These are phyloP conservation scores for Drosophila sp. DNA, from an alignment of 1,140 invertebrate species.

Conservation along the genomic window DNA sequence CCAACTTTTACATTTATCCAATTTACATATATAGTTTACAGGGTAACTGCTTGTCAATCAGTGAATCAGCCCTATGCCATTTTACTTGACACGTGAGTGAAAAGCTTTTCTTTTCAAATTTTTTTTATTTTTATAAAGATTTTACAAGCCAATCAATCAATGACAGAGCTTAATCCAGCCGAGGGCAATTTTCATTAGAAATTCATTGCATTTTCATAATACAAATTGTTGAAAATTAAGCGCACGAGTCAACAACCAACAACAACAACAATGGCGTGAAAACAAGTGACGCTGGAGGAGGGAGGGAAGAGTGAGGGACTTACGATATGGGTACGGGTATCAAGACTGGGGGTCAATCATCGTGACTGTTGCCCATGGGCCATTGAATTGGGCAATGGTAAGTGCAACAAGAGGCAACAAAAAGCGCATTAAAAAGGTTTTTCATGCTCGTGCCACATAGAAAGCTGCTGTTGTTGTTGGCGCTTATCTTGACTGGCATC, in stretches of 20 bases:
- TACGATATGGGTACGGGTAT: neutral
- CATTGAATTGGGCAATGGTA: conserved; percentile 33
- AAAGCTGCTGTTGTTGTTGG: conserved; percentile 52
- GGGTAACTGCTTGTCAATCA: neutral
- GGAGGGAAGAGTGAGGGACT: neutral
- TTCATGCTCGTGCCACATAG: conserved; percentile 77
- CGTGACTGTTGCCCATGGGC: conserved; percentile 52
- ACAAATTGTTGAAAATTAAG: conserved; percentile 81
- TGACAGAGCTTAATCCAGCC: conserved; percentile 53
- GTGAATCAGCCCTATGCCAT: neutral
- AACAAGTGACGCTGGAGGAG: conserved; percentile 72
- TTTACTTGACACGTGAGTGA: conserved; percentile 57
- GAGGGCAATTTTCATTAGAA: conserved; percentile 67
- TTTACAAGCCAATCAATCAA: conserved; percentile 73
- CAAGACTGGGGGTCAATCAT: conserved; percentile 56
- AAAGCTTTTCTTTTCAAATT: conserved; percentile 57
- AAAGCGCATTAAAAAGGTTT: conserved; percentile 72
- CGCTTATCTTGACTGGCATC: conserved; percentile 67
- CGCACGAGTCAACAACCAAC: conserved; percentile 77
- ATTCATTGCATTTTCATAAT: conserved; percentile 74
- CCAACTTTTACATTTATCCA: too few species aligned
- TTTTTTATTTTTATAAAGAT: conserved; percentile 28
- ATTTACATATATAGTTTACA: neutral
- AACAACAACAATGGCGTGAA: conserved; percentile 69
- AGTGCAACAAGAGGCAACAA: conserved; percentile 41